Evolutionary conservation across 2,113 vertebrate genomes (phyloP).

Genomic region (Arvicanthis niloticus): DNA sequence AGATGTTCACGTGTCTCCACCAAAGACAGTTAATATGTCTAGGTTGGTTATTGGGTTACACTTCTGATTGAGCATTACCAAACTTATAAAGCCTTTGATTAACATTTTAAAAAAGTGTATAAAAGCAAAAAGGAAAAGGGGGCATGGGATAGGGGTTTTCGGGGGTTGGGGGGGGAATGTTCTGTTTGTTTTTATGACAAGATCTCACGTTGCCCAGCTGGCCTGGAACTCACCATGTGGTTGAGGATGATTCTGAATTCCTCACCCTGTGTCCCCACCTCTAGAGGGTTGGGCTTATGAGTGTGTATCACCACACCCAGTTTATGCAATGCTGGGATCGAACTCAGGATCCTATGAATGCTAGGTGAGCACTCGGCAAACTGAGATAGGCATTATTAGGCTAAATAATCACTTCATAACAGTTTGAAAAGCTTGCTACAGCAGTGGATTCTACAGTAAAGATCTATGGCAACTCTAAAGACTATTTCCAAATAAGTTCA

Average conservation of each 20-base stretch:
- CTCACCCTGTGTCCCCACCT: background rate
- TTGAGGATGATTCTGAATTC: background rate
- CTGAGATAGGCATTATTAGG: background rate
- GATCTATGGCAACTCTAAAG: background rate
- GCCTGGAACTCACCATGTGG: background rate
- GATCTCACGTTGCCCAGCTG: background rate
- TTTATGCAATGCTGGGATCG: background rate
- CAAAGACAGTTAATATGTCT: no score
- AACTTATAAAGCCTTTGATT: no score
- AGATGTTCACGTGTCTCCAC: no score
- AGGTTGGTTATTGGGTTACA: no score
- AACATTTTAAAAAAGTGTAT: no score
- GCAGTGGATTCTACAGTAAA: background rate
- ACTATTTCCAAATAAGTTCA: conserved; percentile 9
- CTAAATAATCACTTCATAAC: background rate
- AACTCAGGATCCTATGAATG: background rate
- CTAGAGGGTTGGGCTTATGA: background rate
- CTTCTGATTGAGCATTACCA: no score
- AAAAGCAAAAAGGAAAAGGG: no score
- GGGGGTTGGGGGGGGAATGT: no score
- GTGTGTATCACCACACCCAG: background rate
- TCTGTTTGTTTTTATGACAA: background rate
- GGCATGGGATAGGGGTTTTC: no score
- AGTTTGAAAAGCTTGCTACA: background rate
- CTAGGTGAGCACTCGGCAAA: no score